These are phyloP conservation scores for Thinocorus orbignyianus DNA, from an alignment of 2,113 vertebrate genomes.

Conservation along the genomic window DNA sequence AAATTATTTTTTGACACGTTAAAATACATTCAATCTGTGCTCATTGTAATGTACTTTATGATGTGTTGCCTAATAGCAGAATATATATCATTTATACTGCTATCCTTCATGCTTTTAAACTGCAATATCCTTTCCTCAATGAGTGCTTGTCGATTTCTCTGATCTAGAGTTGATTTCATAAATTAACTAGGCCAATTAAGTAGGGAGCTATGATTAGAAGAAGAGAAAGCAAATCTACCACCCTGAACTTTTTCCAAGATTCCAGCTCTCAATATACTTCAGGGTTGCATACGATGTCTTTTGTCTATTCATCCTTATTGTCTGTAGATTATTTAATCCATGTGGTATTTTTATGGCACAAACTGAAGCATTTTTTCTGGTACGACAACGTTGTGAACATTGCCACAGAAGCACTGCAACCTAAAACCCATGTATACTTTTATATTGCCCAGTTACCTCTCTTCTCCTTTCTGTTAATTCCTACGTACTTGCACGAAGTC, in stretches of 20 bases:
- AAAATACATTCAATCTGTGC: slow-evolving; percentile 54
- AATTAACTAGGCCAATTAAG: slow-evolving; percentile 76
- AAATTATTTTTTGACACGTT: slow-evolving; percentile 66
- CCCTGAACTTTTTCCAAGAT: slow-evolving; percentile 34
- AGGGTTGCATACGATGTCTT: background rate
- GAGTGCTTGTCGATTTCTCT: slow-evolving; percentile 76
- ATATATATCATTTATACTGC: slow-evolving; percentile 74
- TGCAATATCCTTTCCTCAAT: slow-evolving; percentile 73
- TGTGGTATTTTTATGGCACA: background rate
- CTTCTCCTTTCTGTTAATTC: background rate
- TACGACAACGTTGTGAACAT: background rate
- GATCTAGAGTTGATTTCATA: slow-evolving; percentile 79
- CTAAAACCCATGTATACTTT: background rate
- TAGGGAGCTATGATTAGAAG: slow-evolving; percentile 73
- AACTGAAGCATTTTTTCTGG: background rate
- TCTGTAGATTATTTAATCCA: background rate
- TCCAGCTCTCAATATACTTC: background rate
- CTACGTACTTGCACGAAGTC: background rate
- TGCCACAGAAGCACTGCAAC: background rate
- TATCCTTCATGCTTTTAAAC: slow-evolving; percentile 75
- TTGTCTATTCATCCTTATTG: background rate
- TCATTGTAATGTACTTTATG: slow-evolving; percentile 70
- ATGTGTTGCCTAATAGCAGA: slow-evolving; percentile 66
- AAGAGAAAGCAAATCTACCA: slow-evolving; percentile 70
- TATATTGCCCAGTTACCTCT: background rate